Base-by-base conservation (phyloP, 2,113 vertebrate genomes). In the Centropristis striata region DNA sequence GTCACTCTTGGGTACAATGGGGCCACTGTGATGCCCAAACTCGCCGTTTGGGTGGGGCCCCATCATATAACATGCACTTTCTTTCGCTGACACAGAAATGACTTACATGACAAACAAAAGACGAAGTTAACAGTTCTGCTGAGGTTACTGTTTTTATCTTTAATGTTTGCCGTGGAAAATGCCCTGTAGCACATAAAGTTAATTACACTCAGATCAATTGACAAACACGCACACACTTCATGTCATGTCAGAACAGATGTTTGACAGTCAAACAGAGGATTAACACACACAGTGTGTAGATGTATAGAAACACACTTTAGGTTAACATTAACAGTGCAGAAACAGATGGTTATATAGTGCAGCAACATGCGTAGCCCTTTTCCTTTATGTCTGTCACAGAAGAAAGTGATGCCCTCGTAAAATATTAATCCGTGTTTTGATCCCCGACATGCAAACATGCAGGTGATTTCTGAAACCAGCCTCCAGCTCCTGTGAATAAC, bases 381-480 rank as follows among this genome's bases (percentile, higher is more conserved):
- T 54, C 32, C 20, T 66, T 66, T 46, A 65, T 49, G 55, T 51
- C 20, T 32, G 51, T 23, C 51, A 65, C 13, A 44, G 59, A 36
- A 51, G 49, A 70, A 66, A 23, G 12, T 28, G 5, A 68, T 37
- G 21, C 15, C 44, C n/a, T 67, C 10, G 23, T 63, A 28, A 49
- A 69, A 64, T 49, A 64, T 21, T 0, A 68, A 74, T 71, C 51
- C 44, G 21, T 71, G 5, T 14, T 67, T 69, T 73, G 54, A 76
- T 79, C 61, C 51, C 12, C 25, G 68, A 68, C 73, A 42, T 46
- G 57, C 2, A 13, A 65, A 71, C 54, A 14, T 63, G 51, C 50
- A 78, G 80, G 66, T 75, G 78, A 86, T 66, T 41, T 53, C n/a
- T 27, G 53, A 68, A 69, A 81, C n/a, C 23, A 55, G 44, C 71